These are phyloP conservation scores for Cyanoramphus novaezelandiae DNA, from an alignment of 2,113 vertebrate species.

Conservation along the genomic window DNA sequence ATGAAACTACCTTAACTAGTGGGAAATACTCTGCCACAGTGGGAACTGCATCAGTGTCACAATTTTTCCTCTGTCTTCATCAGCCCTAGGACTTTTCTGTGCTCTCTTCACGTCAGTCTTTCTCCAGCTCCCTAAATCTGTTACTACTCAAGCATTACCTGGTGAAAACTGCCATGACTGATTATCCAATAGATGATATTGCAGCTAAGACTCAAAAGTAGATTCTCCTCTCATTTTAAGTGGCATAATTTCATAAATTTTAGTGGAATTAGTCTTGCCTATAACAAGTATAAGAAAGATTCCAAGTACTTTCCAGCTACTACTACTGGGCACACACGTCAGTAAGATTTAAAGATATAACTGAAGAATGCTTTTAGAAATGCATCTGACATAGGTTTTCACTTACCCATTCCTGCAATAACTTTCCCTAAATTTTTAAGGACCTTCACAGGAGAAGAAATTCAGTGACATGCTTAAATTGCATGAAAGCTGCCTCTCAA, in stretches of 20 bases:
- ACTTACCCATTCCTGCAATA: not conserved
- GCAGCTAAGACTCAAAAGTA: not conserved
- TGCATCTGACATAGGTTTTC: not conserved
- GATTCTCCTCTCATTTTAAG: not conserved
- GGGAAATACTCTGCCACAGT: not conserved
- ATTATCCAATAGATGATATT: not conserved
- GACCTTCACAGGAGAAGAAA: not conserved
- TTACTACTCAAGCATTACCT: not conserved
- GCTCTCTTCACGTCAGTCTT: not conserved
- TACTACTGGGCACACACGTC: not conserved
- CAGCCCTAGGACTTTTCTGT: not conserved
- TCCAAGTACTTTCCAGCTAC: not conserved
- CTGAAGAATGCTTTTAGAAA: not conserved
- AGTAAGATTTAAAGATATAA: not conserved
- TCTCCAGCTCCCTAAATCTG: not conserved
- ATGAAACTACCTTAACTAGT: not conserved
- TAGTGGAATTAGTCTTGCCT: not conserved
- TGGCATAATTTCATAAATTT: not conserved
- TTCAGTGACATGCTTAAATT: not conserved
- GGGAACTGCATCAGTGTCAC: not conserved
- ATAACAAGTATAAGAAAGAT: not conserved
- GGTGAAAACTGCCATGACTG: not conserved
- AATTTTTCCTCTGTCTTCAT: not conserved
- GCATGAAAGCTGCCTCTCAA: not conserved
- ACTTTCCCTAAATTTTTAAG: not conserved